Evolutionary conservation across 2,113 vertebrate genomes (phyloP), one percentile per base, ranked within the genome.

Genomic region (Actenoides lindsayi): DNA sequence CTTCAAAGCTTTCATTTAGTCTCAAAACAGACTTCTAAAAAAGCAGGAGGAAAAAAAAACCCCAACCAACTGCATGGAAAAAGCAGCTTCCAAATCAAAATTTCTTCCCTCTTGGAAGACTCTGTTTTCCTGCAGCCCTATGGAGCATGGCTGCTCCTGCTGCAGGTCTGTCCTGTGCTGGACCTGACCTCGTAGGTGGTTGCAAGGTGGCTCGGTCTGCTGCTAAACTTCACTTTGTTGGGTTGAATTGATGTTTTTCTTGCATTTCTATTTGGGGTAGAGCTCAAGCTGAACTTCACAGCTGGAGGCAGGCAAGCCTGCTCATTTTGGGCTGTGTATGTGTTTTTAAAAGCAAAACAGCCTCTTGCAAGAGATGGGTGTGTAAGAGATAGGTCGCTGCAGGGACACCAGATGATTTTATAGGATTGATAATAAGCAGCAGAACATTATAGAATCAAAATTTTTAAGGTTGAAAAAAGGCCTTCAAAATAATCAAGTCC

Each of bases 1-100:
- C 91, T 83, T 74, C 91, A 86, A 77, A 80, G 84, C 90, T 78
- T 78, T 75, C 81, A 51, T 87, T 87, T 84, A 54, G 44, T 65
- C 64, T 92, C 86, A 62, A 81, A 90, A 50, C 54, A 93, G 86
- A 17, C 69, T 87, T 74, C 50, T 73, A 33, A 87, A 87, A 57
- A 90, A 79, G 39, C 62, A 79, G 35, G 51, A 84, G 74, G 33
- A 44, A 60, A 31, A 60, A 31, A 48, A 23, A 48, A 23, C 44
- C 44, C 50, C 50, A 51, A 51, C 5, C 31, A 28, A 28, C 31
- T n/a, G 71, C 42, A 63, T 79, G 56, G 48, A 90, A 83, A 89
- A 78, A 84, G 42, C 39, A 71, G 16, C 62, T 71, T 84, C 87
- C 42, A 78, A 82, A 82, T 91, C 50, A 81, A 56, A 59, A 67